Evolutionary conservation across 2,113 vertebrate species (phyloP), one percentile per base, ranked within the genome.

Genomic region (Percina caprodes): DNA sequence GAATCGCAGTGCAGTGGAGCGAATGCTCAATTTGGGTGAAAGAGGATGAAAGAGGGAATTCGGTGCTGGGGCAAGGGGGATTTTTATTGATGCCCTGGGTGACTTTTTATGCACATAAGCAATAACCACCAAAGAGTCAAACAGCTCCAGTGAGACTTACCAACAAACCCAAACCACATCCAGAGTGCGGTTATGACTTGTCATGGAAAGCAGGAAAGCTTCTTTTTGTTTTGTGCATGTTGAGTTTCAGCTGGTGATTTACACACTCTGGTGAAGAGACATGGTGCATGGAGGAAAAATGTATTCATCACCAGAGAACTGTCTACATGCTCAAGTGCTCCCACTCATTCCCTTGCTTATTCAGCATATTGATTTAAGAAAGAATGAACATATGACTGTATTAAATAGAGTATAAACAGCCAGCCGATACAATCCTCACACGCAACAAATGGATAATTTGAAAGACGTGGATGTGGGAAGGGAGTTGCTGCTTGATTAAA

Each of bases 21-120:
- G 51, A 92, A 91, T 80, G 80, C 82, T 84, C 74, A 80, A 78
- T 88, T 90, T 90, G 75, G 26, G 30, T 49, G 55, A 69, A 39
- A 79, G 77, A 82, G 80, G 84, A 89, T 90, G 88, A 92, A 91
- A 91, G 89, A 60, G 80, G 46, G 76, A 85, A 71, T 74, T 75
- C 6, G 15, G 71, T 16, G 60, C 77, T 75, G 74, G 68, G 65
- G 79, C 11, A 16, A 16, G 49, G 51, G 60, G 74, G 75, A 60
- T 70, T 84, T 84, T 82, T 84, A 88, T 91, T 86, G 89, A 94
- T 78, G 89, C 91, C 85, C 56, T 45, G 24, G 81, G 86, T 83
- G 82, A 76, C 46, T 78, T 82, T 88, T 83, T 73, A 90, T 89
- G 91, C 88, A 86, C 74, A 87, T 82, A 83, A 87, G 82, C 89